Conservation (phyloP, 2,797 vertebrate species). For the Pelobates cultripes region DNA sequence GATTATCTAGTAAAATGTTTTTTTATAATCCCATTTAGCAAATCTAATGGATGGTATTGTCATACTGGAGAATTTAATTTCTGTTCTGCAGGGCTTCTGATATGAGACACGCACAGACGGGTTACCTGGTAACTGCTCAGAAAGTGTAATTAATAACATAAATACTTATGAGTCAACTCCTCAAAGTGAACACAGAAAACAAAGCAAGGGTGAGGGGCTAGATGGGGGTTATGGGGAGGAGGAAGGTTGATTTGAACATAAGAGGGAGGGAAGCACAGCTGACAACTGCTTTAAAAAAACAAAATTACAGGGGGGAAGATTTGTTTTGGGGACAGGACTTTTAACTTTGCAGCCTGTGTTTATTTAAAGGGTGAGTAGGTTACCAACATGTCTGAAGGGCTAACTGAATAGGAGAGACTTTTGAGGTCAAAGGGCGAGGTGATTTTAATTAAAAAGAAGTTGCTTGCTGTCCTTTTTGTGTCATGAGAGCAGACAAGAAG, state of each 20-base stretch:
- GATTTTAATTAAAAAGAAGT: conserved; percentile 34
- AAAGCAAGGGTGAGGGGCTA: conserved; percentile 17
- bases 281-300: neutral
- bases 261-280: neutral
- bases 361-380: conserved; percentile 34
- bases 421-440: conserved; percentile 21
- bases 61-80: conserved; percentile 37
- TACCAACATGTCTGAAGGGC: conserved; percentile 12
- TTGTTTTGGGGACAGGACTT: conserved; percentile 20
- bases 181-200: conserved; percentile 30
- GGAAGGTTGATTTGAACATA: conserved; percentile 6
- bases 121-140: conserved; percentile 39
- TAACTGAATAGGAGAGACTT: conserved; percentile 18
- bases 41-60: conserved; percentile 17
- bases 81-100: conserved; percentile 38
- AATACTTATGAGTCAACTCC: conserved; percentile 35
- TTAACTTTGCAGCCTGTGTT: conserved; percentile 13
- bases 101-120: conserved; percentile 34
- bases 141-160: conserved; percentile 43
- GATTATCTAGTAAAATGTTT: neutral
- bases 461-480: neutral
- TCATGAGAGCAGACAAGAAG: neutral
- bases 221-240: neutral
- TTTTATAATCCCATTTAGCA: conserved; percentile 18
- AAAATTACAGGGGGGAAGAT: neutral